Evolutionary conservation across 1,140 invertebrate species (phyloP), one percentile per base, ranked within the genome.

Genomic region (Drosophila rufa): DNA sequence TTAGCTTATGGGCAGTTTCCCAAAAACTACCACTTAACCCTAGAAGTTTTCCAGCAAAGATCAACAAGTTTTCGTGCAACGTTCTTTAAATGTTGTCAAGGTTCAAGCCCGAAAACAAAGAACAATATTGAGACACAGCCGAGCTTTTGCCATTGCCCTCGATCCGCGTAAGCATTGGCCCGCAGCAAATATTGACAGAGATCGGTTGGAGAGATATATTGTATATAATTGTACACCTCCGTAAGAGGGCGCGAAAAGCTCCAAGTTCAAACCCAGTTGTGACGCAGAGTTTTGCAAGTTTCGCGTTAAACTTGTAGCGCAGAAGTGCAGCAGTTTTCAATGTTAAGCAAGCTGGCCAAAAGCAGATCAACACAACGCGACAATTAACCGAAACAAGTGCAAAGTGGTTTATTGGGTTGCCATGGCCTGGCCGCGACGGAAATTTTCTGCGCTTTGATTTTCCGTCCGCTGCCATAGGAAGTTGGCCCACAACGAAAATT

Each of bases 401-500:
- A 68, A 80, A 84, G 76, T 68, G 81, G 78, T 70, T 80, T 70
- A 70, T 69, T 76, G 60, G 67, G 66, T 65, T 83, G 70, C 51
- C 25, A 62, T 56, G 64, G 75, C 17, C 43, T 56, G 56, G 68
- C 15, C 40, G 51, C 53, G 55, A 60, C 70, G 79, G 58, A 75
- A 70, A 80, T 55, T 56, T 65, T 38, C 66, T 67, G 46, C 57
- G 73, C 51, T 67, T 59, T 75, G 65, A 57, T 84, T 84, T 84
- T 66, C 56, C 75, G 27, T 65, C 50, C 79, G 48, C 15, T 48
- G 50, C 42, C 62, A 80, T 85, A 84, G 82, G 82, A 85, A 84
- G n/a, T 4, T 82, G 79, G 79, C 73, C 58, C 58, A 80, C 82
- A 80, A 84, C 74, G 82, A 85, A 84, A 84, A 84, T 85, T 80